Percentiles rank a stretch among this genome's conserved stretches.
Conservation (phyloP, 2,113 vertebrate species). For the Cyanistes caeruleus region DNA sequence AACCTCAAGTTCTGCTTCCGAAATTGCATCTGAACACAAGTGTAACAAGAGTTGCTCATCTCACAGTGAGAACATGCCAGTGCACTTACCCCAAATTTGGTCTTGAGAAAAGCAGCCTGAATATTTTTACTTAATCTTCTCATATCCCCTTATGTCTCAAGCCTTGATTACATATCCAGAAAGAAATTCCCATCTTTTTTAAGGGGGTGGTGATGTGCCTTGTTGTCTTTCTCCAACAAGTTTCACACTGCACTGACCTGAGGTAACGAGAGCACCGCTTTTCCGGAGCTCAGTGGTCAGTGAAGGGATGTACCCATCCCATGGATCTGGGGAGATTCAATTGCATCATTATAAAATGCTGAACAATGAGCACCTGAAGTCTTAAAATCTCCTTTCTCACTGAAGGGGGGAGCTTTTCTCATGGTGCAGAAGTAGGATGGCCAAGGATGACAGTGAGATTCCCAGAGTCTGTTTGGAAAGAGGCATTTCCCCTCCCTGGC, state of each 20-base stretch:
- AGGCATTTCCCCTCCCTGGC: background rate
- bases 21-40: constrained; percentile 14
- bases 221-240: background rate
- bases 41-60: background rate
- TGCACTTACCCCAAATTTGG: background rate
- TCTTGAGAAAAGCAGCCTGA: constrained; percentile 15
- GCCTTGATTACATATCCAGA: background rate
- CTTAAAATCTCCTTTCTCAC: background rate
- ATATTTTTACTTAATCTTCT: constrained; percentile 34
- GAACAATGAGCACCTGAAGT: background rate
- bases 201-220: background rate
- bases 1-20: background rate
- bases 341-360: background rate
- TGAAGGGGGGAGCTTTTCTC: background rate
- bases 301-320: background rate
- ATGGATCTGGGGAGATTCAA: background rate
- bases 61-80: background rate
- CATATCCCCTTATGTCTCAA: background rate
- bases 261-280: background rate
- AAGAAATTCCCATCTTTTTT: background rate
- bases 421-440: background rate
- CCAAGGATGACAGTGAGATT: accelerated
- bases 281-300: background rate
- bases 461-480: background rate
- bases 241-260: background rate